These are phyloP conservation scores for Drepanosiphum platanoidis DNA, from an alignment of 2,888 invertebrate species.

Conservation along the genomic window DNA sequence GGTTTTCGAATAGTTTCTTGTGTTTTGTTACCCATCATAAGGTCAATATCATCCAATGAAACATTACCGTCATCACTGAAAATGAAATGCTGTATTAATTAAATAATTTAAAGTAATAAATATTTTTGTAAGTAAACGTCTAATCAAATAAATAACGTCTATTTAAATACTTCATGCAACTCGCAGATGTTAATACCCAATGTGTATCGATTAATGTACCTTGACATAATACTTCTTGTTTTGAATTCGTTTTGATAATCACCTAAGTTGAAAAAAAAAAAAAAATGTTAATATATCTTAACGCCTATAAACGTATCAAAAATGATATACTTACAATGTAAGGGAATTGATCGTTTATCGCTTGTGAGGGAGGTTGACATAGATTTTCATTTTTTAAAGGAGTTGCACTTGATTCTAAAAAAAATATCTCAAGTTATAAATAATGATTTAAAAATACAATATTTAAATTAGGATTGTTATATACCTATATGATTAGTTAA, in stretches of 20 bases:
- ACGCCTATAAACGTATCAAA: background rate
- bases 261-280: constrained; percentile 3
- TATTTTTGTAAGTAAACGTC: background rate
- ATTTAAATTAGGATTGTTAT: background rate
- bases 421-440: background rate
- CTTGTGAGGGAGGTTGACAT: background rate
- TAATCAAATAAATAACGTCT: background rate
- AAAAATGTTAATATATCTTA: background rate
- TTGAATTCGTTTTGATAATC: background rate
- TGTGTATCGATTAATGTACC: constrained; percentile 33
- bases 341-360: constrained; percentile 11
- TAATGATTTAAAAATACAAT: background rate
- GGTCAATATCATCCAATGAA: background rate
- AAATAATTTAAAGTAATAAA: too few relatives aligned
- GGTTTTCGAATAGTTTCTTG: background rate
- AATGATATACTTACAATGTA: background rate
- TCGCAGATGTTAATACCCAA: constrained; percentile 28
- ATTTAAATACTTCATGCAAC: constrained; percentile 32
- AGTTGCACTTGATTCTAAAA: constrained; percentile 15
- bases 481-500: background rate
- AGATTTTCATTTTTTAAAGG: background rate
- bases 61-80: background rate
- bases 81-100: too few relatives aligned
- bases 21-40: background rate
- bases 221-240: constrained; percentile 4